These are phyloP conservation scores for Nesidiocoris tenuis DNA, from an alignment of 2,888 invertebrate genomes.

Conservation along the genomic window DNA sequence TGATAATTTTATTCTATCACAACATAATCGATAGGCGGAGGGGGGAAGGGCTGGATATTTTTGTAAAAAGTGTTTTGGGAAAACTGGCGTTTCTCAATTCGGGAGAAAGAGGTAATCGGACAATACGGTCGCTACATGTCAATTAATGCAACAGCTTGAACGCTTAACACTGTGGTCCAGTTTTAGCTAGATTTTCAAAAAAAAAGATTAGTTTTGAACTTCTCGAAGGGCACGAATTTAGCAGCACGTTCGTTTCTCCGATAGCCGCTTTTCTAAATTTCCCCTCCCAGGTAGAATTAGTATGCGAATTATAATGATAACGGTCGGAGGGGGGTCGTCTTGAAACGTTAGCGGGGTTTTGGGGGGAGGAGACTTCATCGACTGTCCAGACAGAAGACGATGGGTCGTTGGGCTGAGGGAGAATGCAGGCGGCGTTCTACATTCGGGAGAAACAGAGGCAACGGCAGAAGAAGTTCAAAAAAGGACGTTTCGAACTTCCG, in stretches of 20 bases:
- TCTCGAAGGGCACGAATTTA: neutral
- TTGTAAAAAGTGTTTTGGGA: conserved; percentile 31
- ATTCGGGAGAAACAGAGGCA: conserved; percentile 87
- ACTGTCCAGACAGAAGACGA: conserved; percentile 46
- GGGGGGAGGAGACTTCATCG: conserved; percentile 44
- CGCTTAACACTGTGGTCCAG: conserved; percentile 45
- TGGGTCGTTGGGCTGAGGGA: conserved; percentile 59
- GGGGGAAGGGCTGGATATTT: conserved; percentile 16
- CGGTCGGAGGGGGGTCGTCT: neutral
- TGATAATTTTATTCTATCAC: conserved; percentile 14
- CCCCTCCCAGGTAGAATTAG: neutral
- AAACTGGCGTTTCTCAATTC: neutral
- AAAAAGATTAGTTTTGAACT: neutral
- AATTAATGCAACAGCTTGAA: conserved; percentile 44
- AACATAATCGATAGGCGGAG: conserved; percentile 3
- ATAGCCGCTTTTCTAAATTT: neutral
- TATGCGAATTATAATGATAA: neutral
- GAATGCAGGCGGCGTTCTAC: conserved; percentile 91
- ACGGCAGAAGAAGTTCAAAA: conserved; percentile 69
- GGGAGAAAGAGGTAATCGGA: conserved; percentile 22
- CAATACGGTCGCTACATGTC: conserved; percentile 42
- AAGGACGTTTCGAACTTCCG: conserved; percentile 65
- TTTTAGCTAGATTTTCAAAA: conserved; percentile 29
- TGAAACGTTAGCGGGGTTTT: conserved; percentile 48
- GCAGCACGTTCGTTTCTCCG: neutral